Percentiles rank a stretch among this genome's conserved stretches.
These are phyloP conservation scores for Orussus abietinus DNA, from an alignment of 1,140 invertebrate species.

Conservation along the genomic window DNA sequence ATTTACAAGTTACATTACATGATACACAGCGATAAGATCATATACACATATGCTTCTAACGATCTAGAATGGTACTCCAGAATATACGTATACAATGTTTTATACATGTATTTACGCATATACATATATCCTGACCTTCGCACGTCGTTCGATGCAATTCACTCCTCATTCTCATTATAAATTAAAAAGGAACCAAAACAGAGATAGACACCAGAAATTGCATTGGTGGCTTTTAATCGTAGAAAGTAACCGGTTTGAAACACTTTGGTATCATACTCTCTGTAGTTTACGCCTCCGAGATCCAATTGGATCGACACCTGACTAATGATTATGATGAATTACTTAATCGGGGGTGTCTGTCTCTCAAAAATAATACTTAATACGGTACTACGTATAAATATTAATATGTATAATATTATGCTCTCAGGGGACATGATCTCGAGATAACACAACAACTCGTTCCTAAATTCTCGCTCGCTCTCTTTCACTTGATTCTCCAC, in stretches of 20 bases:
- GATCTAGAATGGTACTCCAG: constrained; percentile 32
- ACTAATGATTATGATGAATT: no score
- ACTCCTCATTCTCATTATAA: no score
- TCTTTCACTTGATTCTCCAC: constrained; percentile 7
- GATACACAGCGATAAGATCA: constrained; percentile 38
- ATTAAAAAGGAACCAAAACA: constrained; percentile 21
- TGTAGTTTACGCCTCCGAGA: no score
- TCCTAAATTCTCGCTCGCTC: constrained; percentile 19
- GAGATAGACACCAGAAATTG: no score
- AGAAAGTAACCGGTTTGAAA: no score
- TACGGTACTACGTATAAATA: constrained; percentile 23
- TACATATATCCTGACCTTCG: no score
- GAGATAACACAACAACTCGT: constrained; percentile 30
- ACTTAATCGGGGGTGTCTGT: no score
- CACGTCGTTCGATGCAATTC: no score
- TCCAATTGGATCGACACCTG: no score
- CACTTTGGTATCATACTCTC: no score
- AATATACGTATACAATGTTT: constrained; percentile 27
- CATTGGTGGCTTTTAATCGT: no score
- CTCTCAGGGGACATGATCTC: constrained; percentile 20
- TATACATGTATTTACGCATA: constrained; percentile 10
- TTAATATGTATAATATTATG: constrained; percentile 29
- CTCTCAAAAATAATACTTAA: constrained; percentile 16
- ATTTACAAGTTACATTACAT: constrained; percentile 49
- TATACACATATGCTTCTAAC: constrained; percentile 37